These are phyloP conservation scores for Echeneis naucrates DNA, from an alignment of 2,797 vertebrate genomes.

Conservation along the genomic window DNA sequence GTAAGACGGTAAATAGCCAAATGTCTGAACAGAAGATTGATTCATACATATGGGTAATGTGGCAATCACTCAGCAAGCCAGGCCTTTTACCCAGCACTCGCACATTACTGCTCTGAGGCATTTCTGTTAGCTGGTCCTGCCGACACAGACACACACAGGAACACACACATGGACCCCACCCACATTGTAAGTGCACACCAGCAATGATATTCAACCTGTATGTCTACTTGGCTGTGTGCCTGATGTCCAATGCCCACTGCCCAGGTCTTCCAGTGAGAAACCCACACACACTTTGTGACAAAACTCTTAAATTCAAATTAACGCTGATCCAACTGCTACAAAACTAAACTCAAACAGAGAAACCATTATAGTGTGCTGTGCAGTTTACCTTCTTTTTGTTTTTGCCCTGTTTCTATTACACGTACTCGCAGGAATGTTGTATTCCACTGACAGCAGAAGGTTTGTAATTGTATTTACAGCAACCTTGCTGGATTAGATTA, in stretches of 20 bases:
- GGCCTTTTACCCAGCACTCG: conserved; percentile 60
- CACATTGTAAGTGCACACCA: conserved; percentile 47
- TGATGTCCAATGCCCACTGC: conserved; percentile 16
- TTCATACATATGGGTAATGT: conserved; percentile 74
- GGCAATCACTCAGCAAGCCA: conserved; percentile 69
- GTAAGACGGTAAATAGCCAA: conserved; percentile 69
- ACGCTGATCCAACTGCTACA: conserved; percentile 10
- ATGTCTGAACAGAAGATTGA: conserved; percentile 78
- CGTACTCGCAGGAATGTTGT: neutral
- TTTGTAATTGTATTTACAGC: conserved; percentile 46
- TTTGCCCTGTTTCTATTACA: neutral
- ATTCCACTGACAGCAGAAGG: conserved; percentile 22
- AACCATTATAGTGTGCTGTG: neutral
- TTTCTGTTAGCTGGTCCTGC: neutral
- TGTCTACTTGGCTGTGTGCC: conserved; percentile 38
- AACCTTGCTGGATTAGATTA: conserved; percentile 41
- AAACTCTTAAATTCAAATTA: conserved; percentile 9
- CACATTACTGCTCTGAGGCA: conserved; percentile 24
- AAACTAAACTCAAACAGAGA: neutral
- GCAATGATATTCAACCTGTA: conserved; percentile 46
- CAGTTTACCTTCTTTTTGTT: neutral
- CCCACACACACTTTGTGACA: neutral
- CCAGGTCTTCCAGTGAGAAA: conserved; percentile 20
- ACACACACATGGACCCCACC: conserved; percentile 37
- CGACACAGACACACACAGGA: conserved; percentile 21